These are phyloP conservation scores for Folsomia manolachei DNA, from an alignment of 2,888 invertebrate species.

Conservation along the genomic window DNA sequence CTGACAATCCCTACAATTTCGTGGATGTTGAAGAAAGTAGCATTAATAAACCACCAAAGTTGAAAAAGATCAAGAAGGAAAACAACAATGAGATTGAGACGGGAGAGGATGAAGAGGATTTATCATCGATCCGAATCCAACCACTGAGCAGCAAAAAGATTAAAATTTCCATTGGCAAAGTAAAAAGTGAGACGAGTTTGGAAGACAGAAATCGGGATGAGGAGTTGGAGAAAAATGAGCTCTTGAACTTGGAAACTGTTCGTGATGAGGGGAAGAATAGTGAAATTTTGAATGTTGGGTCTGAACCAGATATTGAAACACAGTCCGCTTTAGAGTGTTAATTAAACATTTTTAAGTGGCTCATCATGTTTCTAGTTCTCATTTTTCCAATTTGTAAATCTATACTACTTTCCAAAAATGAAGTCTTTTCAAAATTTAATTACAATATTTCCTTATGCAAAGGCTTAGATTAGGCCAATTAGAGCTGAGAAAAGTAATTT, in stretches of 20 bases:
- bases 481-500: too few species aligned
- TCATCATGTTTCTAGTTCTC: not conserved
- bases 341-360: constrained; percentile 11
- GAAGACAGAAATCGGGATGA: not conserved
- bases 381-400: constrained; percentile 3
- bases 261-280: not conserved
- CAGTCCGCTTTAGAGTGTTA: not conserved
- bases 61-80: constrained; percentile 10
- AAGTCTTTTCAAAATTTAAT: not conserved
- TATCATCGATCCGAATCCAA: not conserved
- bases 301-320: constrained; percentile 10
- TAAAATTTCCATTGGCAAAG: not conserved
- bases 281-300: constrained; percentile 9
- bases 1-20: constrained; percentile 15
- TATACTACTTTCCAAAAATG: not conserved
- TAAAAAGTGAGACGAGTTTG: not conserved
- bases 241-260: too few species aligned
- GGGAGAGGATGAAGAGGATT: constrained; percentile 12
- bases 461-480: too few species aligned
- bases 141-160: not conserved
- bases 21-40: constrained; percentile 19
- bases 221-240: too few species aligned
- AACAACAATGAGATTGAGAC: constrained; percentile 6
- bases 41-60: constrained; percentile 8
- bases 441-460: too few species aligned